phyloP scores from a whole-genome alignment of 2,888 invertebrate species.

The Himalopsyche tibetana region DNA sequence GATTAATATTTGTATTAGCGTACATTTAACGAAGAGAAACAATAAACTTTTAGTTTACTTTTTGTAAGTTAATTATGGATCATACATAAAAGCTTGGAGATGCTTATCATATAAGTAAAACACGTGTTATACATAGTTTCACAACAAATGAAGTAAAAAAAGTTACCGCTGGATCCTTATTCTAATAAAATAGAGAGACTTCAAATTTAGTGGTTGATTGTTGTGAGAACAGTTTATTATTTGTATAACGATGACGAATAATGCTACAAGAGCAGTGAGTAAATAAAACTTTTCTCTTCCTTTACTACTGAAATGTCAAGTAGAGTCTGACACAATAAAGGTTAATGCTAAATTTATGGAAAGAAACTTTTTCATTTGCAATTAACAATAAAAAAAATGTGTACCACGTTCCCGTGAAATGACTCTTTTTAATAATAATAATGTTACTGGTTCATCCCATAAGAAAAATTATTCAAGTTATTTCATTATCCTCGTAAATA shows the following conservation, averaged over 20 bases:
- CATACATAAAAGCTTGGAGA: too few species aligned
- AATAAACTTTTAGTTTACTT: too few species aligned
- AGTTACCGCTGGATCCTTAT: too few species aligned
- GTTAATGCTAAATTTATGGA: slow-evolving; percentile 56
- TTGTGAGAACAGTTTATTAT: not conserved
- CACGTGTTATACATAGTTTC: too few species aligned
- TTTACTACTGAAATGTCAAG: not conserved
- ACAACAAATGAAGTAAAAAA: too few species aligned
- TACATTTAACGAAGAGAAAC: too few species aligned
- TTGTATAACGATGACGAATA: not conserved
- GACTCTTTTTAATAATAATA: not conserved
- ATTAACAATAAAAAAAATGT: slow-evolving; percentile 58
- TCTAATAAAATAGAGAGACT: not conserved
- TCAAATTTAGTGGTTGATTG: not conserved
- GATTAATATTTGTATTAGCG: too few species aligned
- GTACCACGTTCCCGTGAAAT: not conserved
- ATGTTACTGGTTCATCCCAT: not conserved
- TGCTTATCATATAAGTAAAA: too few species aligned
- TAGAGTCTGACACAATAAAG: slow-evolving; percentile 2
- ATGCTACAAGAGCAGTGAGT: not conserved
- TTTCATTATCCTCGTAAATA: slow-evolving; percentile 26
- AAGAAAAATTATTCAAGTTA: slow-evolving; percentile 16
- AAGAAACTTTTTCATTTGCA: slow-evolving; percentile 62
- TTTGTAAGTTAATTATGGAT: too few species aligned
- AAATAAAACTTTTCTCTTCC: not conserved